Evolutionary conservation across 2,888 invertebrate species (phyloP).

Genomic region (Scaptomyza flava): DNA sequence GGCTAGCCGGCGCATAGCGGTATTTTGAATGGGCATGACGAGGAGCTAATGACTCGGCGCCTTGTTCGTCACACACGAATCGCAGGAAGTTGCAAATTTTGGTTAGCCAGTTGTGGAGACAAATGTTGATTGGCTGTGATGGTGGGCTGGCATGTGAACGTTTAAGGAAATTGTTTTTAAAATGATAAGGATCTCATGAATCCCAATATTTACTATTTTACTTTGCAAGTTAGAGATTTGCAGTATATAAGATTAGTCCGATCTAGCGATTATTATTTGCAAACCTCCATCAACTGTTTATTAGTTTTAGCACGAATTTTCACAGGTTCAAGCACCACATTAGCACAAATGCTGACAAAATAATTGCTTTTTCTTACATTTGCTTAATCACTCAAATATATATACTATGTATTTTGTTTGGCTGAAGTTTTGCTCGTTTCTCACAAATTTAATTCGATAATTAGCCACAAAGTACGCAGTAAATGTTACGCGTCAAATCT

Average conservation of each 20-base stretch:
- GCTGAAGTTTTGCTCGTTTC: conserved; percentile 41
- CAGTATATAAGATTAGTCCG: no score
- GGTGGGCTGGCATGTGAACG: conserved; percentile 9
- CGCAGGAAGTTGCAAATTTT: conserved; percentile 74
- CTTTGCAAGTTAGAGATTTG: no score
- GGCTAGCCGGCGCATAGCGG: conserved; percentile 67
- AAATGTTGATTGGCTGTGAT: conserved; percentile 35
- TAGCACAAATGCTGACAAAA: conserved; percentile 3
- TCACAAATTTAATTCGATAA: conserved; percentile 53
- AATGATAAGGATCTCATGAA: neutral
- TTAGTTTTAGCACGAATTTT: neutral
- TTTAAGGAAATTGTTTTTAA: conserved; percentile 11
- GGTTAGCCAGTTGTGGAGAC: conserved; percentile 39
- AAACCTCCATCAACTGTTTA: neutral
- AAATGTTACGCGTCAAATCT: conserved; percentile 28
- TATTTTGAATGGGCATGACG: conserved; percentile 72
- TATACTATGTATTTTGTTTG: conserved; percentile 9
- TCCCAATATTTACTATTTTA: no score
- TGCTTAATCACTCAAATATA: conserved; percentile 59
- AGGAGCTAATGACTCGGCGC: conserved; percentile 65
- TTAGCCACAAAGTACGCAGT: conserved; percentile 55
- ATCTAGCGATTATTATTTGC: neutral
- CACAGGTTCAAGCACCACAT: conserved; percentile 18
- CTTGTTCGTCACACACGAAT: conserved; percentile 33
- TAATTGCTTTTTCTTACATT: conserved; percentile 50